Evolutionary conservation across 1,140 invertebrate genomes (phyloP).

Genomic region (Bactericera cockerelli): DNA sequence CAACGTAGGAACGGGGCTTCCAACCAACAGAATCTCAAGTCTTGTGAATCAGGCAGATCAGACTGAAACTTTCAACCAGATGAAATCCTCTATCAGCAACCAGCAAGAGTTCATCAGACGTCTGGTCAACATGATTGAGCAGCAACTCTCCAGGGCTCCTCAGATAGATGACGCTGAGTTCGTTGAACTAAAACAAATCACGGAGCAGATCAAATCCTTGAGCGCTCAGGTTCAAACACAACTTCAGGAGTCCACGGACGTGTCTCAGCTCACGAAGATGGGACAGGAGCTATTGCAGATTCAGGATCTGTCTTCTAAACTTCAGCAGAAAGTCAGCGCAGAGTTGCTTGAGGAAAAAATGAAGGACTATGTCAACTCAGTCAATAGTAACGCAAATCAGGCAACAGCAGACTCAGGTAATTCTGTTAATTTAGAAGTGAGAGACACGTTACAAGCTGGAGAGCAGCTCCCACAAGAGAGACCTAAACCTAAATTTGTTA

Average conservation of each 20-base stretch:
- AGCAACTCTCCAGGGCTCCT: not conserved
- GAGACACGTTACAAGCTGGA: not conserved
- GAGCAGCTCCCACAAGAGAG: not conserved
- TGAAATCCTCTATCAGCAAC: not conserved
- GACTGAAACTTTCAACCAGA: not conserved
- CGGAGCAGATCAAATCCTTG: not conserved
- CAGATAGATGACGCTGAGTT: not conserved
- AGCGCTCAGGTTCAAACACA: not conserved
- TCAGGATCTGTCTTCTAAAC: not conserved
- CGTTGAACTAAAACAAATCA: not conserved
- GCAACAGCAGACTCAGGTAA: not conserved
- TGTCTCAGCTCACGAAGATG: not conserved
- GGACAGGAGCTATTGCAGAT: not conserved
- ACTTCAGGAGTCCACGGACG: not conserved
- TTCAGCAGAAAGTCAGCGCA: not conserved
- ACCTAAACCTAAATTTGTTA: not conserved
- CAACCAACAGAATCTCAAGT: not conserved
- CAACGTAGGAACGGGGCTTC: no score
- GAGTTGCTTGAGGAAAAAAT: not conserved
- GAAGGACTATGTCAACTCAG: not conserved
- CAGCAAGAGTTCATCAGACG: not conserved
- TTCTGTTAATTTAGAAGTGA: not conserved
- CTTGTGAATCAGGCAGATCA: not conserved
- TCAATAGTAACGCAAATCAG: not conserved
- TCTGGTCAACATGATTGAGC: not conserved